Evolutionary conservation across 2,888 invertebrate genomes (phyloP), one percentile per base, ranked within the genome.

Genomic region (Agriopis leucophaearia): DNA sequence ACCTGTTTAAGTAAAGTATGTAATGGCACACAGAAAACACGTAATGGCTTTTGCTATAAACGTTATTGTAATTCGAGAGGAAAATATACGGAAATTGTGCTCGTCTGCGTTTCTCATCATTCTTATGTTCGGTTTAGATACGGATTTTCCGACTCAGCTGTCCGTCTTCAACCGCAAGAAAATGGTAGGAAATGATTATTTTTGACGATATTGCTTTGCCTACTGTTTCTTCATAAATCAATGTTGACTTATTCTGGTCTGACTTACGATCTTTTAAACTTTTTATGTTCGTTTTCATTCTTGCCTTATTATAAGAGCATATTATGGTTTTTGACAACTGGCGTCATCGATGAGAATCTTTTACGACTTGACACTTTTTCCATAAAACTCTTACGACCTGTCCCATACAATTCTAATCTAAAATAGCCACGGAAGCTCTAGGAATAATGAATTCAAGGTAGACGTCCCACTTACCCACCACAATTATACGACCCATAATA

Each of bases 401-500:
- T 57, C 62, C 47, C 38, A 44, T 51, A 45, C 48, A 27, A 45
- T 44, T n/a, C 42, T 68, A 64, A 64, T 68, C 64, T 64, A 16
- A 51, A 68, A 64, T 68, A 51, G 59, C 64, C 60, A 51, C 55
- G 47, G 35, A 64, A 68, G 60, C 65, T 50, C 66, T 63, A 63
- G 60, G 69, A 66, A 74, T 81, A 79, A 82, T 81, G 73, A 78
- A 81, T 82, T 79, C 74, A 75, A 79, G 77, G 76, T 80, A 77
- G 70, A 69, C 68, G 64, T 60, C 66, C 75, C 71, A 74, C 73
- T 78, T 77, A 74, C 74, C 74, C 70, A 75, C 78, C 81, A 78
- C 84, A 86, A 88, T 89, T 88, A 88, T 85, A 78, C 82, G 79
- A 78, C 76, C 80, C 73, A 80, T 86, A 85, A 89, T 89, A 88